Base-by-base conservation (phyloP, 2,113 vertebrate genomes). In the Hucho hucho region DNA sequence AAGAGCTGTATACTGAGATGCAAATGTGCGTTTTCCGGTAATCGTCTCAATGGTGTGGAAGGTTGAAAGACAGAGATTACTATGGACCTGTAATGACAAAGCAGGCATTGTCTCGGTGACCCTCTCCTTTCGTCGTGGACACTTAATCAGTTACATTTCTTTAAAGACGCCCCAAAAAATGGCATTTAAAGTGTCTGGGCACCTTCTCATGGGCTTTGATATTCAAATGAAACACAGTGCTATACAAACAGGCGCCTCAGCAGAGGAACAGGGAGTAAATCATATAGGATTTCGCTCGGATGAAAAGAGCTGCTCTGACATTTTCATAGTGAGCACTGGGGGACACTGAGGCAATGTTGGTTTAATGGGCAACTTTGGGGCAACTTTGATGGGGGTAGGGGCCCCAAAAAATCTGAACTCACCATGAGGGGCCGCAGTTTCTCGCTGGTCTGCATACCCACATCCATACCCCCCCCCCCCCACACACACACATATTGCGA, bases 171-270 rank as follows among this genome's bases (percentile, higher is more conserved):
- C 83, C 79, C 25, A 86, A 90, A 64, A 75, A 89, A 88, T 88
- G 83, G 77, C 80, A 86, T 88, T 89, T 87, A 85, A 89, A 90
- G 77, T 87, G 88, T 89, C 86, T 86, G 87, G 83, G 82, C 88
- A 89, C 81, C 87, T 89, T 90, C 83, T 90, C 79, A 66, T 70
- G 4, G 68, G 73, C 89, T 92, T 92, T 93, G 89, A 89, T 92
- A 92, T 93, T 92, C 79, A 93, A 92, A 93, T 92, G 83, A 89
- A 93, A 93, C 87, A 90, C 84, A 87, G 84, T 76, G 73, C 81
- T 79, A 79, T 86, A 82, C 86, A 88, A 90, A 86, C 87, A 84
- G 87, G 80, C 81, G 46, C 84, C 83, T 82, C 67, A 74, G 76
- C 73, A 73, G 78, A 87, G 76, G 79, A 81, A 81, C 76, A 83